phyloP scores from a whole-genome alignment of 2,888 invertebrate genomes.

The Drymonia ruficornis region DNA sequence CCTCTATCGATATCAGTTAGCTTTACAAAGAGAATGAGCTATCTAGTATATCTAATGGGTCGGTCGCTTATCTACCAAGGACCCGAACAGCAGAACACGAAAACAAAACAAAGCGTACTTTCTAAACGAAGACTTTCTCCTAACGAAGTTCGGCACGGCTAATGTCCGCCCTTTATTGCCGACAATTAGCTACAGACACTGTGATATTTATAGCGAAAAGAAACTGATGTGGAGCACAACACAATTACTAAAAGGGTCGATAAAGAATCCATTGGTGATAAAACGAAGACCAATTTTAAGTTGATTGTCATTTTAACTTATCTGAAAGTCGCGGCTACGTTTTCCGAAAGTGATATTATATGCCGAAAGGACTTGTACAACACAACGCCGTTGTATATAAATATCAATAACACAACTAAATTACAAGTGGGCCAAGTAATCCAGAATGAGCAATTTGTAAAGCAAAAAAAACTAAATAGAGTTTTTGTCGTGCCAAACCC shows the following conservation, averaged over 20 bases:
- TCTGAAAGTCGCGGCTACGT: neutral
- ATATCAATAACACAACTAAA: neutral
- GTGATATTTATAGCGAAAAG: conserved; percentile 43
- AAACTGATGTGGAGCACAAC: conserved; percentile 34
- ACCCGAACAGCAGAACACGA: conserved; percentile 56
- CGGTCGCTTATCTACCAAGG: conserved; percentile 53
- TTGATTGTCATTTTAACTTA: conserved; percentile 16
- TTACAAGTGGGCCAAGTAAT: conserved; percentile 3
- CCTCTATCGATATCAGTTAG: conserved; percentile 30
- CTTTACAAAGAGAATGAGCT: conserved; percentile 32
- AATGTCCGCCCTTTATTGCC: conserved; percentile 64
- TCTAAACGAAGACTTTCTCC: conserved; percentile 74
- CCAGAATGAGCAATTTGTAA: conserved; percentile 17
- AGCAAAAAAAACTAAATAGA: conserved; percentile 17
- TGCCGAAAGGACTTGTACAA: neutral
- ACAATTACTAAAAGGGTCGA: conserved; percentile 20
- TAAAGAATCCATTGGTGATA: conserved; percentile 27
- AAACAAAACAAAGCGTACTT: conserved; percentile 73
- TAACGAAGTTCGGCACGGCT: conserved; percentile 62
- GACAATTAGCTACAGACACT: conserved; percentile 54
- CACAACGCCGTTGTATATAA: too few relatives aligned
- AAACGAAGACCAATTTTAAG: conserved; percentile 17
- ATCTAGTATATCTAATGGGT: conserved; percentile 46
- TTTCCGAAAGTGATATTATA: neutral
- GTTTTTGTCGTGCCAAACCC: conserved; percentile 38